Conservation (phyloP, 2,113 vertebrate genomes). For the Turdus rufiventris region DNA sequence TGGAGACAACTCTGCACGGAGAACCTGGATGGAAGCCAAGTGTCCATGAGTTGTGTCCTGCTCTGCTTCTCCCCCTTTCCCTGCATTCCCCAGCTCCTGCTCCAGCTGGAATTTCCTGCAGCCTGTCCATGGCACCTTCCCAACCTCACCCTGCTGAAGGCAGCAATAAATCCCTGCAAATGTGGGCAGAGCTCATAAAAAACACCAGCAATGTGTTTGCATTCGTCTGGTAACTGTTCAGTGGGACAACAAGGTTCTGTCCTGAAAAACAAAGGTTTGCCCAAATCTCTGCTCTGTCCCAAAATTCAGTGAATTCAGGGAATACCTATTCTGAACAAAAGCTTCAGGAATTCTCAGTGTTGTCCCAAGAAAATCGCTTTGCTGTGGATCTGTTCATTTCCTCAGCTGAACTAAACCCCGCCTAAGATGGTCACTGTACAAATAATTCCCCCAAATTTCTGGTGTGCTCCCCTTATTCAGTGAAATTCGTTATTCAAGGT, state of each 20-base stretch:
- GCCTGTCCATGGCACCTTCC: neutral
- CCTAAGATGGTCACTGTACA: neutral
- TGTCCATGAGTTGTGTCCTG: neutral
- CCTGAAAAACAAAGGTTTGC: neutral
- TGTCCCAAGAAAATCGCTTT: neutral
- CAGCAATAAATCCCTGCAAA: neutral
- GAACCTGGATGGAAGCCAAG: neutral
- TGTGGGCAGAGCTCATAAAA: neutral
- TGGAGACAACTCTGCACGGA: neutral
- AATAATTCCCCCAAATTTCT: neutral
- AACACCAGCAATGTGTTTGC: rapidly evolving
- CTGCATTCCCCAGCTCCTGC: neutral
- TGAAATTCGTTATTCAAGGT: neutral
- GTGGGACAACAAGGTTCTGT: neutral
- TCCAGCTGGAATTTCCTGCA: neutral
- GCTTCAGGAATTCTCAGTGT: neutral
- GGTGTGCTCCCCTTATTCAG: neutral
- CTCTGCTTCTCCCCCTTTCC: neutral
- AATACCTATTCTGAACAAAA: neutral
- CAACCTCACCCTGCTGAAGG: neutral
- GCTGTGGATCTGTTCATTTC: neutral
- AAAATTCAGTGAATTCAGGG: neutral
- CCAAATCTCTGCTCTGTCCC: neutral
- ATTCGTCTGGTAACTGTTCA: neutral
- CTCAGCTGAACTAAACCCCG: neutral